Percentiles rank a stretch among this genome's conserved stretches.
Conservation (phyloP, 2,113 vertebrate genomes). For the Indicator indicator region DNA sequence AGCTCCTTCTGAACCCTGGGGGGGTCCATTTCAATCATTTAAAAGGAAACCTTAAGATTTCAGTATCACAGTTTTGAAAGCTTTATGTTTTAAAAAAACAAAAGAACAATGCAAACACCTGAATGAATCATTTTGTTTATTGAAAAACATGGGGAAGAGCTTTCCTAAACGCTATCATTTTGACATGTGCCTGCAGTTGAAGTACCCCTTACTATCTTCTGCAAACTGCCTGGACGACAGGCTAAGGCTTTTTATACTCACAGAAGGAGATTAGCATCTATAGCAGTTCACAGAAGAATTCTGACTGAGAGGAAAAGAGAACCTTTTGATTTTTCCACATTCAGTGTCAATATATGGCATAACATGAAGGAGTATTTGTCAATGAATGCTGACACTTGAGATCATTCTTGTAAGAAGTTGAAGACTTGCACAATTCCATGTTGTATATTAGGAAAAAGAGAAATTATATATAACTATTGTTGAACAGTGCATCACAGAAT, state of each 20-base stretch:
- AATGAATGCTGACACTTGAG: neutral
- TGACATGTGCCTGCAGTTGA: neutral
- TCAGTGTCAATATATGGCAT: neutral
- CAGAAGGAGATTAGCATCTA: neutral
- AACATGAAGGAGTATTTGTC: neutral
- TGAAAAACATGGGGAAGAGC: neutral
- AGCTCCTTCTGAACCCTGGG: neutral
- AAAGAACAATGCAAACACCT: neutral
- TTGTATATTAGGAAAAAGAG: neutral
- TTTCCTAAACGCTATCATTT: neutral
- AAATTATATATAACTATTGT: neutral
- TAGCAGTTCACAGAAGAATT: neutral
- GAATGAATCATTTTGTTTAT: neutral
- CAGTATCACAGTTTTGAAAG: neutral
- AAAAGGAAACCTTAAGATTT: neutral
- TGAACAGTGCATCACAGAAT: neutral
- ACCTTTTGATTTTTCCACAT: neutral
- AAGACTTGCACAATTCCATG: neutral
- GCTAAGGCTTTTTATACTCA: neutral
- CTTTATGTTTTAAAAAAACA: neutral
- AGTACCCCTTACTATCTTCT: neutral
- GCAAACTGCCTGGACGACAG: neutral
- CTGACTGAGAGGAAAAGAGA: neutral
- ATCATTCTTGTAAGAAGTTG: neutral
- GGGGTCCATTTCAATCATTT: neutral